Percentiles rank a stretch among this genome's conserved stretches.
Conservation (phyloP, 2,797 vertebrate species). For the Simalia tracyae region DNA sequence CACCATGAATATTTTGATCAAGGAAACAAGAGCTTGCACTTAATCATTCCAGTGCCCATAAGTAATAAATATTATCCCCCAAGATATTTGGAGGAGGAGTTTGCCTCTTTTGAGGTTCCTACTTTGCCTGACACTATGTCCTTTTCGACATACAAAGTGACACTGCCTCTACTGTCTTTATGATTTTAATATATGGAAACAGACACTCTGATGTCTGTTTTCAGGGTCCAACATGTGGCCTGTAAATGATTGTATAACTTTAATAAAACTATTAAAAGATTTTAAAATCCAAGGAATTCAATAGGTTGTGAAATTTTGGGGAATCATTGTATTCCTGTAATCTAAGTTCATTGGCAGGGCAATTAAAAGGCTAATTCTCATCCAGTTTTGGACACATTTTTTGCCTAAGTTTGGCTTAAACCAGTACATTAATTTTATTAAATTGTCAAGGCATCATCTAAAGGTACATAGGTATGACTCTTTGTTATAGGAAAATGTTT, state of each 20-base stretch:
- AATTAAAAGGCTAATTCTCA: slow-evolving; percentile 23
- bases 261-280: neutral
- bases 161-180: neutral
- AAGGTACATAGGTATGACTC: slow-evolving; percentile 33
- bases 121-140: neutral
- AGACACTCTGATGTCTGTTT: neutral
- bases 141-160: neutral
- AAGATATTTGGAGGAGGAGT: neutral
- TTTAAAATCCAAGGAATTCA: neutral
- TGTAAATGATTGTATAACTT: neutral
- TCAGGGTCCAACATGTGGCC: neutral
- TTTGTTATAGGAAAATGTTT: slow-evolving; percentile 34
- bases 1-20: neutral
- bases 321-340: neutral
- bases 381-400: slow-evolving; percentile 25
- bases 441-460: slow-evolving; percentile 31
- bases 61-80: neutral
- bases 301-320: neutral
- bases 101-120: neutral
- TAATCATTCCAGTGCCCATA: no score
- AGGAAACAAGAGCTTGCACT: neutral
- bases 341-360: neutral
- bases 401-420: neutral
- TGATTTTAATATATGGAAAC: neutral
- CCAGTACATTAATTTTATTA: slow-evolving; percentile 41